Evolutionary conservation across 2,797 vertebrate species (phyloP).

Genomic region (Myotis daubentonii): DNA sequence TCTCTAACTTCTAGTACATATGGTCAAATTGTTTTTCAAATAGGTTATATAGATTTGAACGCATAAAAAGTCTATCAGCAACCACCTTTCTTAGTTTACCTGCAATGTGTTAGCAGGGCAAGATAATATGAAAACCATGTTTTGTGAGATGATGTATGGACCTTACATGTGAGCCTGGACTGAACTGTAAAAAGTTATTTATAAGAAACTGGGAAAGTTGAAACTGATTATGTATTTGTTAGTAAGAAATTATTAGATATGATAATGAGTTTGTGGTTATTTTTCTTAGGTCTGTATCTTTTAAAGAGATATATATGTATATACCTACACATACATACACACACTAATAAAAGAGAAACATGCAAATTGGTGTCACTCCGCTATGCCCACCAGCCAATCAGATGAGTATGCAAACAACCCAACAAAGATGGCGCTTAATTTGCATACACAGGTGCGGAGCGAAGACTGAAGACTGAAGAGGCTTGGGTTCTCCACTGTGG

Average conservation of each 20-base stretch:
- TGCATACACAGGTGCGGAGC: no score
- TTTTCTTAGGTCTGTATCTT: background rate
- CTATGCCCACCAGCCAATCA: no score
- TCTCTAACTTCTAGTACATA: background rate
- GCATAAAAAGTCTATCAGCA: conserved; percentile 13
- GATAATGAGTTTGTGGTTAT: conserved; percentile 9
- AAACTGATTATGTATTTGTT: background rate
- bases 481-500: no score
- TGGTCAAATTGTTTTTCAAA: conserved; percentile 1
- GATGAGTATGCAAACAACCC: no score
- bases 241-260: conserved; percentile 1
- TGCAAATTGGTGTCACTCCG: no score
- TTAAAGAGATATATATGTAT: background rate
- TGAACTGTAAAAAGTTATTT: conserved; percentile 13
- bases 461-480: no score
- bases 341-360: no score
- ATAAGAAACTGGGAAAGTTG: background rate
- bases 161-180: background rate
- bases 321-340: background rate
- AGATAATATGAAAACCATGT: conserved; percentile 2
- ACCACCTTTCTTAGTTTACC: background rate
- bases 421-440: no score
- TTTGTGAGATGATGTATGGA: background rate
- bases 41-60: conserved; percentile 33
- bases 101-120: background rate